Evolutionary conservation across 2,888 invertebrate genomes (phyloP).

Genomic region (Chalcis sispes): DNA sequence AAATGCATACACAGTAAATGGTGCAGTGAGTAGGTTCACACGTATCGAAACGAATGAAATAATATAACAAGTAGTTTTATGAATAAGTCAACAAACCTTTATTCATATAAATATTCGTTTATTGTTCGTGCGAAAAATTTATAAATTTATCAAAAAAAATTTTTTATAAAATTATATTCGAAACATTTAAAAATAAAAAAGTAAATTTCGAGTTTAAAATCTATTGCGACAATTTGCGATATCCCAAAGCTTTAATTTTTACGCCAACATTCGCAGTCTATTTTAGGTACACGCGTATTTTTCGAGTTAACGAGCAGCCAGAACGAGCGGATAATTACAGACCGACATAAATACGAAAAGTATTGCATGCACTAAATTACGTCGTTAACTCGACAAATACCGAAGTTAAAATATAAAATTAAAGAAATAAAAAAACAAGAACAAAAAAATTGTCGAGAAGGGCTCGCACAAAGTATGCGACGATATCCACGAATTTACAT

Average conservation of each 20-base stretch:
- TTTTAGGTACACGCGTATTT: not conserved
- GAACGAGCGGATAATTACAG: not conserved
- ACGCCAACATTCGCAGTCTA: not conserved
- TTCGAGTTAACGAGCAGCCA: slow-evolving; percentile 2
- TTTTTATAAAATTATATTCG: not conserved
- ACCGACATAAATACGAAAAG: not conserved
- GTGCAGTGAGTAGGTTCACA: too few relatives aligned
- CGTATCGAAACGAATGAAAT: not conserved
- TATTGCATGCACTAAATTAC: not conserved
- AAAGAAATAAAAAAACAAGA: not conserved
- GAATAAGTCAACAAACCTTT: not conserved
- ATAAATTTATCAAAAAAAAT: too few relatives aligned
- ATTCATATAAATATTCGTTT: too few relatives aligned
- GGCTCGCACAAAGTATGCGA: too few relatives aligned
- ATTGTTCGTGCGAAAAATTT: too few relatives aligned
- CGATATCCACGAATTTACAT: not conserved
- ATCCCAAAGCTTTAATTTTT: not conserved
- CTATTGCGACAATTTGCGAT: not conserved
- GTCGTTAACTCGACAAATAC: not conserved
- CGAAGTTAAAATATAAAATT: too few relatives aligned
- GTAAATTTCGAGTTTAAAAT: not conserved
- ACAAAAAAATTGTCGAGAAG: not conserved
- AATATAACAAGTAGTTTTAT: not conserved
- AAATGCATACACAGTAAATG: slow-evolving; percentile 15
- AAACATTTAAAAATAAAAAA: not conserved